Conservation (phyloP, 2,113 vertebrate genomes). For the Drymodes brunneopygia region DNA sequence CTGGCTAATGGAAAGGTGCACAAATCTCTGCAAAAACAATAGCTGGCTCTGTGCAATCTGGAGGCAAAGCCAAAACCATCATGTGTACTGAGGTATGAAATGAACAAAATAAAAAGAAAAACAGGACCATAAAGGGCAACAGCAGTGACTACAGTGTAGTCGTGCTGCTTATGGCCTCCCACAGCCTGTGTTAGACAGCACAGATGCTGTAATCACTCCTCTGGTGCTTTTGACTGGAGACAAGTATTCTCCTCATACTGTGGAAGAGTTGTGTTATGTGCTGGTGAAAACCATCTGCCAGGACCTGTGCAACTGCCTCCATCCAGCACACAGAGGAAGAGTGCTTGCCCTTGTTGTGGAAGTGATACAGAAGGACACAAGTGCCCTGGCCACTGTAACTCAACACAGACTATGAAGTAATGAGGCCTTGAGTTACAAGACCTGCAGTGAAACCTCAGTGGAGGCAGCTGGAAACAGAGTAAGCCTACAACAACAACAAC, state of each 20-base stretch:
- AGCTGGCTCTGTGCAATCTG: neutral
- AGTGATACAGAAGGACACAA: neutral
- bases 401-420: neutral
- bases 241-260: neutral
- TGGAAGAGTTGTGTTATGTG: neutral
- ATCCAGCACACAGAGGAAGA: neutral
- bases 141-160: neutral
- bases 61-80: neutral
- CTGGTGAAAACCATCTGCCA: neutral
- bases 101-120: neutral
- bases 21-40: neutral
- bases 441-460: neutral
- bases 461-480: neutral
- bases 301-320: neutral
- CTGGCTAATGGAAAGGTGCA: neutral
- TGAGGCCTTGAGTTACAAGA: neutral
- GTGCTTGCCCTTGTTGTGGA: neutral
- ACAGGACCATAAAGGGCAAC: neutral
- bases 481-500: neutral
- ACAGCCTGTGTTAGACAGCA: neutral
- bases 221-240: neutral
- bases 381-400: accelerated
- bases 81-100: neutral
- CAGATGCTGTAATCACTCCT: neutral
- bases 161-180: neutral